Base-by-base conservation (phyloP, 2,888 invertebrate species). In the Epirrhoe tristata region DNA sequence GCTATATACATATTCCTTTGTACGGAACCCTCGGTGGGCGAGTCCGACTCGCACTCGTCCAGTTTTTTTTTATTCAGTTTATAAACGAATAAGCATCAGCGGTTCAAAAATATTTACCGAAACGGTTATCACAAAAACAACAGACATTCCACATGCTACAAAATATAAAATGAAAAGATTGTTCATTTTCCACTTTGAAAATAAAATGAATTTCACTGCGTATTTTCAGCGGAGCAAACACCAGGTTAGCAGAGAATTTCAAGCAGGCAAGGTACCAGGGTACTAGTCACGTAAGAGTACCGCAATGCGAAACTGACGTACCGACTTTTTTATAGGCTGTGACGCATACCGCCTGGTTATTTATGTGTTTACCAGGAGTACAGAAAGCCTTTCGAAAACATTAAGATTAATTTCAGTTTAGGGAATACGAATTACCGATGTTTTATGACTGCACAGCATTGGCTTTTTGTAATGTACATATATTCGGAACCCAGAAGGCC, bases 221-320 rank as follows among this genome's bases (percentile, higher is more conserved):
- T 71, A 68, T 70, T 69, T 59, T 52, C 63, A 63, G 61, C 55
- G 60, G 57, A 57, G 62, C 57, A 73, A 69, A 70, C 65, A 71
- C 61, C 61, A 67, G 68, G 65, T 70, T 60, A 50, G 66, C 61
- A 50, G 60, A 34, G 73, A 71, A 73, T 74, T 67, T 66, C 56
- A 74, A 67, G 66, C 67, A 68, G 69, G 53, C 43, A 54, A 61
- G 62, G 58, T 62, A 79, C 76, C 80, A 81, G 82, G 81, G 76
- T 72, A 75, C 73, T 85, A 87, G 82, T 86, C 87, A 87, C 90
- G 90, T 90, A 89, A 89, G 82, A 86, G 70, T 87, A 80, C 85
- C 88, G 91, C 91, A 91, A 82, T 90, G 91, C 90, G 71, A 72
- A 70, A 71, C 71, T 66, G 71, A 72, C 73, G 67, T 62, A 62